phyloP scores from a whole-genome alignment of 1,140 invertebrate species.

The Pteromalus puparum region DNA sequence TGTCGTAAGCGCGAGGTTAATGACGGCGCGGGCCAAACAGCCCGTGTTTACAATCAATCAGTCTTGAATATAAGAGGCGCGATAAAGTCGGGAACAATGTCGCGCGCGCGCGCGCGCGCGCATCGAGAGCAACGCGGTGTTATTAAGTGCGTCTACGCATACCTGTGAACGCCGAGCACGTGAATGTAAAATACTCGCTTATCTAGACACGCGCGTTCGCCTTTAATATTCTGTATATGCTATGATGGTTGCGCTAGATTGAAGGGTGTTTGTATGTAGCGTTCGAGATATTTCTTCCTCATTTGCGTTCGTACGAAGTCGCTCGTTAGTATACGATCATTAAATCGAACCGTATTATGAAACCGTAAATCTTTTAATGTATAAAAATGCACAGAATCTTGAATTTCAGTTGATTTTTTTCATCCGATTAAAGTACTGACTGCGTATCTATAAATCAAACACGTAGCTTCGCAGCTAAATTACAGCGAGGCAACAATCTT shows the following conservation, averaged over 20 bases:
- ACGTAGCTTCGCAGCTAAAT: neutral
- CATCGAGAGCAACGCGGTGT: neutral
- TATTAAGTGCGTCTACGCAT: neutral
- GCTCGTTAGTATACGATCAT: neutral
- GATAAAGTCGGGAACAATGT: constrained; percentile 25
- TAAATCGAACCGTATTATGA: too few relatives aligned
- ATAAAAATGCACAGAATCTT: too few relatives aligned
- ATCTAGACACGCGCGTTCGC: neutral
- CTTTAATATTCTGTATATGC: neutral
- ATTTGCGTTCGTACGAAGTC: neutral
- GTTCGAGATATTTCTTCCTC: neutral
- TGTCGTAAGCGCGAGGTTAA: neutral
- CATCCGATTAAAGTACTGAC: too few relatives aligned
- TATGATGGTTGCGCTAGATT: neutral
- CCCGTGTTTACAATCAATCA: constrained; percentile 36
- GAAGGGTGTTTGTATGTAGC: neutral
- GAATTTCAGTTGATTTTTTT: too few relatives aligned
- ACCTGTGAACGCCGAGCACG: neutral
- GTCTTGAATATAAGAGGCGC: constrained; percentile 23
- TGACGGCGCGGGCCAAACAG: neutral
- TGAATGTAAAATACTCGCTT: neutral
- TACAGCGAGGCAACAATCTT: neutral
- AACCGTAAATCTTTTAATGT: too few relatives aligned
- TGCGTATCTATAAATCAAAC: too few relatives aligned
- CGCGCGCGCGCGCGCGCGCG: neutral